Evolutionary conservation across 2,113 vertebrate genomes (phyloP).

Genomic region (Apteryx mantelli): DNA sequence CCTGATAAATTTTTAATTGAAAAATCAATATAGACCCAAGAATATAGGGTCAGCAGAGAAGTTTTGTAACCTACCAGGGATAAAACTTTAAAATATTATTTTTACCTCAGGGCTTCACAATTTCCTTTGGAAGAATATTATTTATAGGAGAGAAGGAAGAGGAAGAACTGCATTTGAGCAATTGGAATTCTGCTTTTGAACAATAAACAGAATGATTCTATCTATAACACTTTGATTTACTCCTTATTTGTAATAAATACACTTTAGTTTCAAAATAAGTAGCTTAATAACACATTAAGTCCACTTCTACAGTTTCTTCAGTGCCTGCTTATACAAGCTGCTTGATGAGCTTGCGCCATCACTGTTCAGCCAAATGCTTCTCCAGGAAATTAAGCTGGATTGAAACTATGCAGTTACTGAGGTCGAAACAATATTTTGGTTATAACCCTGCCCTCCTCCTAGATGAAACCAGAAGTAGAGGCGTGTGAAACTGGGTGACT

Average conservation of each 20-base stretch:
- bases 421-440: neutral
- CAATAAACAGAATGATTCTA: neutral
- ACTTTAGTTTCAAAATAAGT: neutral
- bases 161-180: neutral
- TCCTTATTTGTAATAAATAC: neutral
- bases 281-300: neutral
- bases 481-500: rapidly evolving
- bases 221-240: neutral
- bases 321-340: neutral
- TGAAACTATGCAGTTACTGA: neutral
- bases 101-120: neutral
- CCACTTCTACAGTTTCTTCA: rapidly evolving
- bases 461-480: neutral
- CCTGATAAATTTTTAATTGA: slow-evolving; percentile 49
- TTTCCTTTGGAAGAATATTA: neutral
- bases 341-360: neutral
- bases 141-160: neutral
- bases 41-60: neutral
- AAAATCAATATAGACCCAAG: neutral
- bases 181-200: neutral
- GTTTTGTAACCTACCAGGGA: neutral
- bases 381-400: neutral
- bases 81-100: slow-evolving; percentile 11
- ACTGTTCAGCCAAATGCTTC: neutral
- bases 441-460: neutral